phyloP scores from a whole-genome alignment of 2,888 invertebrate species.

The Platycnemis pennipes region DNA sequence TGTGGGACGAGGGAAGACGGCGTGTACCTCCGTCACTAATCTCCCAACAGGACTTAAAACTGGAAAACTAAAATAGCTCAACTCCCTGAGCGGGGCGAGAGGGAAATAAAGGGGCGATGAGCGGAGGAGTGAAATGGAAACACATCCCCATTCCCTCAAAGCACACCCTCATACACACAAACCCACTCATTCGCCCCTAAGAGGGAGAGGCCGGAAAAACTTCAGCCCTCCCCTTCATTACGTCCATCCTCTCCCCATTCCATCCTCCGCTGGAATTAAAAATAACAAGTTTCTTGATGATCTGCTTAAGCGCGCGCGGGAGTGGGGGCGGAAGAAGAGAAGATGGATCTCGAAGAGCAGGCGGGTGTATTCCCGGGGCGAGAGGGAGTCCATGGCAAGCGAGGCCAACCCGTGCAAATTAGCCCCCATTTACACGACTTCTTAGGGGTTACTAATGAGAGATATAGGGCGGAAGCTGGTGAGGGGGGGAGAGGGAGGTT shows the following conservation, averaged over 20 bases:
- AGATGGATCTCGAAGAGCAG: background rate
- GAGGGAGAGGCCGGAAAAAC: background rate
- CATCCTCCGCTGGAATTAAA: background rate
- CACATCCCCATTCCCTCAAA: background rate
- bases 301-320: constrained; percentile 44
- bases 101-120: background rate
- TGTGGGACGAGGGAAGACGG: background rate
- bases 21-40: constrained; percentile 13
- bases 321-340: background rate
- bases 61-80: constrained; percentile 48
- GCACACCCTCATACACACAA: background rate
- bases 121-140: background rate
- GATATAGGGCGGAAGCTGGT: constrained; percentile 52
- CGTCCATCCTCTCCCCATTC: background rate
- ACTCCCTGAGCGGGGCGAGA: background rate
- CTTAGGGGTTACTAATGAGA: constrained; percentile 55
- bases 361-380: background rate
- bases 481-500: background rate
- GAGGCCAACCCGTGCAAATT: constrained; percentile 34
- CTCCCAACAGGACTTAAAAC: constrained; percentile 15
- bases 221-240: no score
- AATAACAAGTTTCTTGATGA: constrained; percentile 55
- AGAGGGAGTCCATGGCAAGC: background rate
- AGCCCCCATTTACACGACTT: constrained; percentile 63
- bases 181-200: background rate